Evolutionary conservation across 2,888 invertebrate species (phyloP), one percentile per base, ranked within the genome.

Genomic region (Rhogogaster chlorosoma): DNA sequence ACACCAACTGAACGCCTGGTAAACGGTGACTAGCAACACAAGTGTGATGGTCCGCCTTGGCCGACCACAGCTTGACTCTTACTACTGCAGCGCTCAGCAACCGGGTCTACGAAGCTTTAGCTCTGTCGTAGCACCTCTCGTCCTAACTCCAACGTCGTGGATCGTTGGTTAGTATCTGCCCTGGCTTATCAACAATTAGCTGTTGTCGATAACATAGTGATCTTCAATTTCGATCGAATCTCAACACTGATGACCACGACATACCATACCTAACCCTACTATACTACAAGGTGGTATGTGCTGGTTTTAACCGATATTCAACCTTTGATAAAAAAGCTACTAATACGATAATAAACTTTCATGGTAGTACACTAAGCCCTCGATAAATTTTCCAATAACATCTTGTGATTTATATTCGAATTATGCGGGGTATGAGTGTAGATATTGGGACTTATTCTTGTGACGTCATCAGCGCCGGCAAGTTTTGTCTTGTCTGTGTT

Each of bases 1-100:
- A 90, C 89, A 91, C 90, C 89, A 89, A 92, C 92, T 92, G 88
- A 91, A 90, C 91, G 90, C 91, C 91, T 91, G 89, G 73, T 89
- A 87, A 88, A 87, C 87, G 89, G 89, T 89, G 90, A 90, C 90
- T 89, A 89, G 87, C 87, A 90, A 88, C 88, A 90, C 88, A 80
- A 88, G n/a, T 49, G 26, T 29, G 29, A 10, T 29, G 77, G 15
- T 77, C 49, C 49, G 22, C 15, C 29, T 77, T 53, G 49, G 32
- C 77, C 32, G 77, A 77, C 53, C 53, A 77, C 49, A 77, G 73
- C 49, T 15, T 53, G 29, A 53, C 77, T 77, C 26, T 49, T 49
- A 49, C 77, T 49, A 77, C 49, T 77, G 32, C 77, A 49, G 29
- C 45, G 49, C 77, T 77, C 32, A 29, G 49, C 77, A 26, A 38